These are phyloP conservation scores for Casuarius casuarius DNA, from an alignment of 2,113 vertebrate genomes.

Conservation along the genomic window DNA sequence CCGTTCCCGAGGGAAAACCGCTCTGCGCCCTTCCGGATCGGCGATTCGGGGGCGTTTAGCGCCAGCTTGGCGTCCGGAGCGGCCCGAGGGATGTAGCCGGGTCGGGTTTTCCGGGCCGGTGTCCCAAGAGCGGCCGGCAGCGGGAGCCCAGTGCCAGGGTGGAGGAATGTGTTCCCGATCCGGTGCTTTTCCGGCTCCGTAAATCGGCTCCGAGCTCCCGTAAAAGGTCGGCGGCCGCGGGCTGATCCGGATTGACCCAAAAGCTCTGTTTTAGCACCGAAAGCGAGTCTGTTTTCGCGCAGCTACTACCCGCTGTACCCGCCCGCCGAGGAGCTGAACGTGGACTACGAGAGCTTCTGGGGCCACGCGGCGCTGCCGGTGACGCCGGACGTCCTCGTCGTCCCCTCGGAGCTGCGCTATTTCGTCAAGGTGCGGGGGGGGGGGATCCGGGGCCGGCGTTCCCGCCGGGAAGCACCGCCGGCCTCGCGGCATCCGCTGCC, in stretches of 20 bases:
- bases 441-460: no score
- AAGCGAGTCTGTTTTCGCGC: not conserved
- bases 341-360: slow-evolving; percentile 87
- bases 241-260: no score
- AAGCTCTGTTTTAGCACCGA: no score
- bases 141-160: no score
- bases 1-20: accelerated
- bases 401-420: slow-evolving; percentile 90
- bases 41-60: accelerated
- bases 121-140: not conserved
- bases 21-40: accelerated
- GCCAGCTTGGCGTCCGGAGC: no score
- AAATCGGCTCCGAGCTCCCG: no score
- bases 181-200: no score
- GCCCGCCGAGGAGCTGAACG: slow-evolving; percentile 86
- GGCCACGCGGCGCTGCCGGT: slow-evolving; percentile 76
- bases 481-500: no score
- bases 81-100: no score
- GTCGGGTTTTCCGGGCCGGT: no score
- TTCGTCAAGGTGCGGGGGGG: slow-evolving; percentile 83
- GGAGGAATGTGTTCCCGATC: no score
- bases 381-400: slow-evolving; percentile 86
- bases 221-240: no score
- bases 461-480: not conserved
- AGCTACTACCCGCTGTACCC: slow-evolving; percentile 94